phyloP scores from a whole-genome alignment of 2,113 vertebrate species.

The Neolamprologus toae region DNA sequence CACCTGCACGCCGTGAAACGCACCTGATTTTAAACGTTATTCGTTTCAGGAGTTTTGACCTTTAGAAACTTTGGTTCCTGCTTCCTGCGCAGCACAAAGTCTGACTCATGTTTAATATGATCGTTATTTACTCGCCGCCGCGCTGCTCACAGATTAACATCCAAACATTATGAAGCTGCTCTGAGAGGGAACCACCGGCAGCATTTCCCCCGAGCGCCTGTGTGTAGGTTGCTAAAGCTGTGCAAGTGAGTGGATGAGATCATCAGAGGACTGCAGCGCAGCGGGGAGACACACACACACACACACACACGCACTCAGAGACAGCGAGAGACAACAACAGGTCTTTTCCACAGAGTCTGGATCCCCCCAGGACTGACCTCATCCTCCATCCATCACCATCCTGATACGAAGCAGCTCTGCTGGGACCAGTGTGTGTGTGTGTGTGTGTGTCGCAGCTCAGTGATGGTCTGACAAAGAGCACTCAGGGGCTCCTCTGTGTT shows the following conservation, averaged over 20 bases:
- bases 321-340: constrained; percentile 2
- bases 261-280: constrained; percentile 23
- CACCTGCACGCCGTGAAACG: background rate
- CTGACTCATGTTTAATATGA: background rate
- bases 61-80: background rate
- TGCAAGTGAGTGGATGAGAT: constrained; percentile 18
- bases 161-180: background rate
- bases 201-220: constrained; percentile 6
- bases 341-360: constrained; percentile 41
- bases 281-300: background rate
- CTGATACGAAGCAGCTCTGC: background rate
- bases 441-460: background rate
- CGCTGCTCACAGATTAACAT: background rate
- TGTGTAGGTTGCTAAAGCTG: background rate
- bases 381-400: constrained; percentile 34
- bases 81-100: background rate
- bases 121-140: background rate
- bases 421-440: background rate
- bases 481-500: background rate
- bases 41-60: background rate
- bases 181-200: constrained; percentile 38
- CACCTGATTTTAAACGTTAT: background rate
- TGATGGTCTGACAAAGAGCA: background rate
- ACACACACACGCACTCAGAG: no score
- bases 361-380: constrained; percentile 44